Evolutionary conservation across 1,140 invertebrate species (phyloP).

Genomic region (Stratiolaelaps scimitus): DNA sequence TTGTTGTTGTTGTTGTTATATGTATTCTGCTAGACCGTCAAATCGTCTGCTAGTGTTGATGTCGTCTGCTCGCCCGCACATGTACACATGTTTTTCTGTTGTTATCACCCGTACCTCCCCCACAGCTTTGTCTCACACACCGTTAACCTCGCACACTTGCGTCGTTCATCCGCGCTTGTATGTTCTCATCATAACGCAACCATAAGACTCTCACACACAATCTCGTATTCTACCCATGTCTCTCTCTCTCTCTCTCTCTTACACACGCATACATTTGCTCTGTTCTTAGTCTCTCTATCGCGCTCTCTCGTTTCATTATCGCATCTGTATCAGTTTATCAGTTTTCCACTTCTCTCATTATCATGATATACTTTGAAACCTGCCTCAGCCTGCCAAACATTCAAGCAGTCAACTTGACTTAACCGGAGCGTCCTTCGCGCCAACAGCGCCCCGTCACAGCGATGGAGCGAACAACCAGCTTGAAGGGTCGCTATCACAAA

Average conservation of each 20-base stretch:
- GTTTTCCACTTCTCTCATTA: too few species aligned
- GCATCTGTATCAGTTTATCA: too few species aligned
- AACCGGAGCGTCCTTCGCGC: constrained; percentile 27
- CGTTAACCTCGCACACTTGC: too few species aligned
- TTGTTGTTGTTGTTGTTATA: not conserved
- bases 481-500: constrained; percentile 26
- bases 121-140: too few species aligned
- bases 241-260: too few species aligned
- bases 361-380: constrained; percentile 28
- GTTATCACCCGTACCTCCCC: not conserved
- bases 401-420: constrained; percentile 29
- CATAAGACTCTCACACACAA: too few species aligned
- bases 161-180: too few species aligned
- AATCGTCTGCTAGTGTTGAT: not conserved
- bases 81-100: not conserved
- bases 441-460: constrained; percentile 19
- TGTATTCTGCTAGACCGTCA: not conserved
- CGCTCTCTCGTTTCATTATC: too few species aligned
- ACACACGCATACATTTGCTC: too few species aligned
- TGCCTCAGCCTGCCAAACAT: constrained; percentile 24
- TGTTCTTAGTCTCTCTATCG: too few species aligned
- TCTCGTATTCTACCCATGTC: too few species aligned
- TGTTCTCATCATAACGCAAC: too few species aligned
- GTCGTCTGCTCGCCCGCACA: not conserved
- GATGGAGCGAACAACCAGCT: constrained; percentile 25